Percentiles rank a stretch among this genome's conserved stretches.
Evolutionary conservation across 1,140 invertebrate genomes (phyloP).

Genomic region (Drosophila kikkawai): DNA sequence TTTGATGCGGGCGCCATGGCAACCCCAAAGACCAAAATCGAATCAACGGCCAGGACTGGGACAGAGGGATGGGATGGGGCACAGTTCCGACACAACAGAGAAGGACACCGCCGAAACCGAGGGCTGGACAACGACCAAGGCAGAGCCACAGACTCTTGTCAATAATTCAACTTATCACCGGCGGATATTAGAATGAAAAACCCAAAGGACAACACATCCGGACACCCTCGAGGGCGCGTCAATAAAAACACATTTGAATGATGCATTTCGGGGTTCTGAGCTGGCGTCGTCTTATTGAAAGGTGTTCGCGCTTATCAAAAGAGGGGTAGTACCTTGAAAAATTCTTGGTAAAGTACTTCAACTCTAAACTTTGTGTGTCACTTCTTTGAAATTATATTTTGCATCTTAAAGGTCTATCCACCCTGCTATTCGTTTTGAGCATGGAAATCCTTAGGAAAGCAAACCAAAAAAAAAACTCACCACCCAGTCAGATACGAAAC

Average conservation of each 20-base stretch:
- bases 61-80: slow-evolving; percentile 33
- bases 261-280: slow-evolving; percentile 52
- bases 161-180: slow-evolving; percentile 85
- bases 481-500: slow-evolving; percentile 32
- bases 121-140: slow-evolving; percentile 42
- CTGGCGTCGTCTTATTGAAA: slow-evolving; percentile 22
- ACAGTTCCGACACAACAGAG: slow-evolving; percentile 18
- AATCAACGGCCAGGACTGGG: slow-evolving; percentile 48
- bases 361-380: slow-evolving; percentile 46
- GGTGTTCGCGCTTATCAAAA: slow-evolving; percentile 44
- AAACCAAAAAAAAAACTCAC: slow-evolving; percentile 42
- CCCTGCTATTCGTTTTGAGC: slow-evolving; percentile 51
- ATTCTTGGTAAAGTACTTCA: slow-evolving; percentile 36
- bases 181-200: slow-evolving; percentile 82
- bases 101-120: slow-evolving; percentile 30
- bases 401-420: slow-evolving; percentile 42
- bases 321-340: slow-evolving; percentile 14
- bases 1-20: slow-evolving; percentile 48
- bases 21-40: slow-evolving; percentile 57
- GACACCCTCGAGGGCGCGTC: slow-evolving; percentile 63
- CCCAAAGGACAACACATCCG: slow-evolving; percentile 80
- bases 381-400: slow-evolving; percentile 22
- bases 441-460: slow-evolving; percentile 61
- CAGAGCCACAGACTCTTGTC: slow-evolving; percentile 39
- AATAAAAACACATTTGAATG: slow-evolving; percentile 84